These are phyloP conservation scores for Deilephila porcellus DNA, from an alignment of 2,888 invertebrate species.

Conservation along the genomic window DNA sequence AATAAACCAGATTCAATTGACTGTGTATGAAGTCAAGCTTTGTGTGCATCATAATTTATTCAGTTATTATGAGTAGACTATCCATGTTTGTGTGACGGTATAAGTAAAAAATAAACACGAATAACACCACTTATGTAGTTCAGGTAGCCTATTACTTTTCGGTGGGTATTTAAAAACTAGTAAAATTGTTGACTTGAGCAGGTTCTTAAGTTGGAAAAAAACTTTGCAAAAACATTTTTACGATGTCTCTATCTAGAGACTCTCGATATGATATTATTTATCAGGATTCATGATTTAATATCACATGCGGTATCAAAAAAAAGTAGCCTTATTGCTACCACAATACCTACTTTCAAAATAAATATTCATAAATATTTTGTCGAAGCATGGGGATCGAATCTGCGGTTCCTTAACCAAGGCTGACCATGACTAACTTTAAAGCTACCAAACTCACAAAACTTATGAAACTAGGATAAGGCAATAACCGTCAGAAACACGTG, in stretches of 20 bases:
- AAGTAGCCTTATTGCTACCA: too few relatives aligned
- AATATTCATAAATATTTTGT: too few relatives aligned
- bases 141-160: neutral
- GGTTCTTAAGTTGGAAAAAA: neutral
- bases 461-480: neutral
- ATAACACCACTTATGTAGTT: neutral
- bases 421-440: too few relatives aligned
- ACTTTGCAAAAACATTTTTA: neutral
- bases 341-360: too few relatives aligned
- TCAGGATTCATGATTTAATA: too few relatives aligned
- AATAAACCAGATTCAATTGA: constrained; percentile 48
- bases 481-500: constrained; percentile 37
- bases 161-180: neutral
- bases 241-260: neutral
- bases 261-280: too few relatives aligned
- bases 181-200: neutral
- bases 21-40: neutral
- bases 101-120: neutral
- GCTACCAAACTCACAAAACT: too few relatives aligned
- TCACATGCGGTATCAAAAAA: too few relatives aligned
- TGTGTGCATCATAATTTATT: neutral
- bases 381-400: too few relatives aligned
- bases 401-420: too few relatives aligned
- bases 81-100: neutral
- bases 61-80: neutral